A percentile compares a stretch with the other conserved stretches of the same genome.
phyloP scores from a whole-genome alignment of 2,888 invertebrate species.

The Machimus atricapillus region DNA sequence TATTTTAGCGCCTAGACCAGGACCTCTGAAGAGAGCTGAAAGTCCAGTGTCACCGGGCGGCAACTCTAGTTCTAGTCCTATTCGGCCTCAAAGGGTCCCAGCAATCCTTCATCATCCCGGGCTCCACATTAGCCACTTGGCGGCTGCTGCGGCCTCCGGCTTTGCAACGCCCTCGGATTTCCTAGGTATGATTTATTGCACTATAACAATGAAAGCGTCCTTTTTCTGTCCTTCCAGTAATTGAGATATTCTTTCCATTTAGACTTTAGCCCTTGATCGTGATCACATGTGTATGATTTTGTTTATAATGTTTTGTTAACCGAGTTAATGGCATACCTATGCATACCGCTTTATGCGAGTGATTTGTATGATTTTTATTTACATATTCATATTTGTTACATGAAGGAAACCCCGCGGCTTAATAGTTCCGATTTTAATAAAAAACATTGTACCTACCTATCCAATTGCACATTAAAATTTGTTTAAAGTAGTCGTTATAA shows the following conservation, averaged over 20 bases:
- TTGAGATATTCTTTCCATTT: background rate
- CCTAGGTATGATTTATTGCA: conserved; percentile 68
- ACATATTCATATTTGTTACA: too few species aligned
- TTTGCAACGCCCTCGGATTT: conserved; percentile 80
- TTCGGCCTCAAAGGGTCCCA: conserved; percentile 61
- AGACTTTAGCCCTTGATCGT: background rate
- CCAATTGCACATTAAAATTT: too few species aligned
- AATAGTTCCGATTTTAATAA: too few species aligned
- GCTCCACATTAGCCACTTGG: conserved; percentile 69
- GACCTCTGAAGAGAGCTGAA: conserved; percentile 54
- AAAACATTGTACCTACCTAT: too few species aligned
- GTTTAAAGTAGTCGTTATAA: too few species aligned
- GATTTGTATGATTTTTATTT: too few species aligned
- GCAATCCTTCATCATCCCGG: conserved; percentile 65
- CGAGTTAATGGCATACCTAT: too few species aligned
- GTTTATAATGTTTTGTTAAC: background rate
- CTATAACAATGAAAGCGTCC: background rate
- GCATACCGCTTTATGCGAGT: too few species aligned
- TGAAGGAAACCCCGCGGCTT: too few species aligned
- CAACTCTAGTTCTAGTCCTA: conserved; percentile 61
- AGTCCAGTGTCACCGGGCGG: conserved; percentile 58
- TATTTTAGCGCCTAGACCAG: conserved; percentile 72
- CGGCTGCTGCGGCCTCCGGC: conserved; percentile 68
- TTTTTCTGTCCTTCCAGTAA: background rate
- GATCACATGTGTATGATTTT: background rate